Evolutionary conservation across 2,797 vertebrate genomes (phyloP).

Genomic region (Microchirus variegatus): DNA sequence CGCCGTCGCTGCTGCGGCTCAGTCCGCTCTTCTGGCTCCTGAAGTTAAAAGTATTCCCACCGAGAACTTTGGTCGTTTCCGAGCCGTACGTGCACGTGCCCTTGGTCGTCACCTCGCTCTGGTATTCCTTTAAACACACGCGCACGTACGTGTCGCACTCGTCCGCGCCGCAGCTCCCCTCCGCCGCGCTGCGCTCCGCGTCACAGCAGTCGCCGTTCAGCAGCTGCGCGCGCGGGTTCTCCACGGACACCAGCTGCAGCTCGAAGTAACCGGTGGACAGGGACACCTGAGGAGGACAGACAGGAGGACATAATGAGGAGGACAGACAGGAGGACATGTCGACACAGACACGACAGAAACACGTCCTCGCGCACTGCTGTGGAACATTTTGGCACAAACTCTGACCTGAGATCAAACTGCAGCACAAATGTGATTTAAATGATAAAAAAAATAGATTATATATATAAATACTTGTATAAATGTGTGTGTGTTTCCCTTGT

Average conservation of each 20-base stretch:
- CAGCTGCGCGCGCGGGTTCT: constrained; percentile 90
- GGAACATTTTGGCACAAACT: too few relatives aligned
- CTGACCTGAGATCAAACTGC: too few relatives aligned
- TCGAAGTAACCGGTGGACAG: constrained; percentile 92
- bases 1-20: constrained; percentile 78
- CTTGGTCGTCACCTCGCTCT: constrained; percentile 86
- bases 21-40: constrained; percentile 76
- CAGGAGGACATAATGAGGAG: too few relatives aligned
- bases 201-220: constrained; percentile 92
- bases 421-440: too few relatives aligned
- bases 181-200: constrained; percentile 76
- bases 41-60: constrained; percentile 93
- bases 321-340: too few relatives aligned
- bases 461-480: too few relatives aligned
- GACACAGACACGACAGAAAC: too few relatives aligned
- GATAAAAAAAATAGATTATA: too few relatives aligned
- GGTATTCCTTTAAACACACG: constrained; percentile 96
- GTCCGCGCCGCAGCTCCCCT: constrained; percentile 81
- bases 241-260: constrained; percentile 90
- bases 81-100: constrained; percentile 90
- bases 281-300: constrained; percentile 83
- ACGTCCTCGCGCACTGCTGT: too few relatives aligned
- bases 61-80: constrained; percentile 89
- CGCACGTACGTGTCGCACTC: constrained; percentile 93
- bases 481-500: too few relatives aligned